A percentile compares a stretch with the other conserved stretches of the same genome.
phyloP scores from a whole-genome alignment of 2,797 vertebrate genomes.

The Sphaeramia orbicularis region DNA sequence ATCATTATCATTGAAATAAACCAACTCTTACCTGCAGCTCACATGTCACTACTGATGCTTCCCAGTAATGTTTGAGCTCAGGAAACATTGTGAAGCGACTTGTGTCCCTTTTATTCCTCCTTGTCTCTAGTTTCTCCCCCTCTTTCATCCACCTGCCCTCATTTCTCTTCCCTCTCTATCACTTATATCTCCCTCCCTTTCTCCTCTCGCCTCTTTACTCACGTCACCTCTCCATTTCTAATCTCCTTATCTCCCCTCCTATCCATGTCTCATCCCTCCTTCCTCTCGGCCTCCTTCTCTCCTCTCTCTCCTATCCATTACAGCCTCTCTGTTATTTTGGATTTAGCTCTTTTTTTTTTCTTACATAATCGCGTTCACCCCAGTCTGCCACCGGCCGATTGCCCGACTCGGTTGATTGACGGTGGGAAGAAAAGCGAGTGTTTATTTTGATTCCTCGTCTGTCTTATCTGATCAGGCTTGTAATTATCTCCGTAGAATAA shows the following conservation, averaged over 20 bases:
- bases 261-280: conserved; percentile 31
- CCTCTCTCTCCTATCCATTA: conserved; percentile 35
- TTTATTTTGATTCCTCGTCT: conserved; percentile 52
- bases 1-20: no score
- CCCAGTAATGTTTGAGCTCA: no score
- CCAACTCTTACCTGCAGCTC: no score
- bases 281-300: neutral
- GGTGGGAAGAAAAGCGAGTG: conserved; percentile 45
- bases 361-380: conserved; percentile 22
- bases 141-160: conserved; percentile 7
- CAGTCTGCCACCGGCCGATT: no score
- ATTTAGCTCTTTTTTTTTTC: conserved; percentile 23
- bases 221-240: conserved; percentile 38
- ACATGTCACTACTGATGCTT: no score
- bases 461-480: conserved; percentile 33
- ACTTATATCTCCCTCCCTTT: neutral
- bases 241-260: conserved; percentile 39
- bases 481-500: conserved; percentile 41
- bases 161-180: conserved; percentile 16
- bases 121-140: neutral
- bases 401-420: conserved; percentile 31
- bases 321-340: conserved; percentile 25
- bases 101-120: no score
- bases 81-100: no score
- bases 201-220: conserved; percentile 29